Percentiles rank a stretch among this genome's conserved stretches.
Evolutionary conservation across 2,113 vertebrate species (phyloP).

Genomic region (Mormoops blainvillei): DNA sequence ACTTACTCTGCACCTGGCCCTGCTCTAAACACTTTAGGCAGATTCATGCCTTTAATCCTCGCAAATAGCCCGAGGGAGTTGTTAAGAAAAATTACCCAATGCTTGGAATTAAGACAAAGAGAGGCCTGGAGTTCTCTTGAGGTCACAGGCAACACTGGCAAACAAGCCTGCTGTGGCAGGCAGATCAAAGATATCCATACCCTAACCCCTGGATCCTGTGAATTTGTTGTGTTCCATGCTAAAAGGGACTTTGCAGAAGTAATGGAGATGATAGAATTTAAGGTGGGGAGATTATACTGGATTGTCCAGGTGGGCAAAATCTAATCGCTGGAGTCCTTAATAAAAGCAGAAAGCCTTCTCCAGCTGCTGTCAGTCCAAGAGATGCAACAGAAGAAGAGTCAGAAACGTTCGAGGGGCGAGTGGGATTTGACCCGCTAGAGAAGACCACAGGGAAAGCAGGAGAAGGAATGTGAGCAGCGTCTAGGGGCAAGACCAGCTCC

Average conservation of each 20-base stretch:
- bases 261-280: background rate
- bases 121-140: background rate
- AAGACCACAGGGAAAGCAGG: background rate
- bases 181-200: background rate
- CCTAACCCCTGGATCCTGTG: background rate
- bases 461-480: background rate
- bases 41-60: background rate
- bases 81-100: background rate
- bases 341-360: background rate
- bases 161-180: background rate
- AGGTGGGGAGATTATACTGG: background rate
- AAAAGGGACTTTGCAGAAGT: background rate
- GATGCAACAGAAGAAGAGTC: background rate
- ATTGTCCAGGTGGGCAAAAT: rapidly evolving
- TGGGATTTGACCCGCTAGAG: background rate
- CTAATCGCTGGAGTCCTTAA: background rate
- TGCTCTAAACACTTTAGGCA: background rate
- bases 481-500: background rate
- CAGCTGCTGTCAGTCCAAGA: background rate
- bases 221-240: background rate
- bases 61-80: too few species aligned
- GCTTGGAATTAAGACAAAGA: background rate
- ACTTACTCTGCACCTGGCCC: background rate
- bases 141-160: background rate
- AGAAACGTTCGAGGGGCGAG: background rate